phyloP scores from a whole-genome alignment of 1,140 invertebrate genomes.

The Atta texana region DNA sequence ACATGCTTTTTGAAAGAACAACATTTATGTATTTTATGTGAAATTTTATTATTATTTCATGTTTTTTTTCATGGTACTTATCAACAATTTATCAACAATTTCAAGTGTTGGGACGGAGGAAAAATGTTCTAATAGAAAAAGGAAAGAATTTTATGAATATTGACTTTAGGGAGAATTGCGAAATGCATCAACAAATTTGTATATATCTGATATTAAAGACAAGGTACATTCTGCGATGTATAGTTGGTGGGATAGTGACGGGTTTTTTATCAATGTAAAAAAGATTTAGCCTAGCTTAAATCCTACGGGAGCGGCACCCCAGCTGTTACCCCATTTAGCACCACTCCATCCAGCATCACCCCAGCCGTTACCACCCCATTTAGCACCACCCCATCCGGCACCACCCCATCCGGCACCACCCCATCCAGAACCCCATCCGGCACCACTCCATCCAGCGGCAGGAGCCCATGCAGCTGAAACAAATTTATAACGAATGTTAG shows the following conservation, averaged over 20 bases:
- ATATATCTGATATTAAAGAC: neutral
- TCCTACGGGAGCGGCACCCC: neutral
- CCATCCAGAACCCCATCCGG: too few relatives aligned
- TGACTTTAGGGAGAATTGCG: neutral
- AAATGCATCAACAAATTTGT: slow-evolving; percentile 13
- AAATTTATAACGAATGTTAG: neutral
- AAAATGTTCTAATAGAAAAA: neutral
- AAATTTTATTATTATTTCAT: slow-evolving; percentile 35
- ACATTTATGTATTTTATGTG: neutral
- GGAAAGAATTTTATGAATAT: neutral
- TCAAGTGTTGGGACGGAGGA: neutral
- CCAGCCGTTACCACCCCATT: neutral
- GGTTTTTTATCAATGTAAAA: slow-evolving; percentile 13
- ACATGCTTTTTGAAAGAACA: neutral
- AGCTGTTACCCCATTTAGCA: too few relatives aligned
- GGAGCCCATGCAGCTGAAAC: neutral
- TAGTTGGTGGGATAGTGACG: neutral
- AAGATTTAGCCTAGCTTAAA: neutral
- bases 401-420: too few relatives aligned
- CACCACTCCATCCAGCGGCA: too few relatives aligned
- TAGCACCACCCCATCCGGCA: neutral
- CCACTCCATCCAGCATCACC: slow-evolving; percentile 24
- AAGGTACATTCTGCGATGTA: neutral
- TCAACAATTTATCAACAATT: slow-evolving; percentile 42
- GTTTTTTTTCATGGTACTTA: neutral